A percentile compares a stretch with the other conserved stretches of the same genome.
Conservation (phyloP, 2,888 invertebrate species). For the Melanotus villosus region DNA sequence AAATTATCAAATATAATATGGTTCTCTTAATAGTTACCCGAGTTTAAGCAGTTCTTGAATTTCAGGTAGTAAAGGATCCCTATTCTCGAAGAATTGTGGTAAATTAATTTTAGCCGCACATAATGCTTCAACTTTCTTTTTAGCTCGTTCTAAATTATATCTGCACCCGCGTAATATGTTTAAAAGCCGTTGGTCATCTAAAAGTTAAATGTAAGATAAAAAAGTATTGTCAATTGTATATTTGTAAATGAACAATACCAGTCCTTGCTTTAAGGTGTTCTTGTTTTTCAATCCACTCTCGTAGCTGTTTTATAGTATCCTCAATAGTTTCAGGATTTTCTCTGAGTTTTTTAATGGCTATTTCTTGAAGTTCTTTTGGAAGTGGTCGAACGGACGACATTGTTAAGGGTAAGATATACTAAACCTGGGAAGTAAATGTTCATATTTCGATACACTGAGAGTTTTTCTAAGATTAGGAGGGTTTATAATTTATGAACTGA, state of each 20-base stretch:
- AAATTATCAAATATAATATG: no score
- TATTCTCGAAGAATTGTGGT: no score
- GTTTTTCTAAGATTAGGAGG: no score
- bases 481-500: no score
- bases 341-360: conserved; percentile 71
- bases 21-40: no score
- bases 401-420: no score
- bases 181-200: neutral
- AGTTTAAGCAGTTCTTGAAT: no score
- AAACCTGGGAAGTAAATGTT: no score
- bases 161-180: neutral
- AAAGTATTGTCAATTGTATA: no score
- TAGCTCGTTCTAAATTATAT: neutral
- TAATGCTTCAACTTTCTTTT: neutral
- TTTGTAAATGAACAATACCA: conserved; percentile 63
- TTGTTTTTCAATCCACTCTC: conserved; percentile 73
- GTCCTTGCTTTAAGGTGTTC: conserved; percentile 72
- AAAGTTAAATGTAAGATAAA: neutral
- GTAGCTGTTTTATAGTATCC: conserved; percentile 70
- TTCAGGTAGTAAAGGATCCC: no score
- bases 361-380: conserved; percentile 68
- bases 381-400: conserved; percentile 28
- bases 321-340: conserved; percentile 69
- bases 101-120: neutral
- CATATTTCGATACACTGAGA: no score